A percentile compares a stretch with the other conserved stretches of the same genome.
Conservation (phyloP, 2,113 vertebrate genomes). For the Eptatretus burgeri region DNA sequence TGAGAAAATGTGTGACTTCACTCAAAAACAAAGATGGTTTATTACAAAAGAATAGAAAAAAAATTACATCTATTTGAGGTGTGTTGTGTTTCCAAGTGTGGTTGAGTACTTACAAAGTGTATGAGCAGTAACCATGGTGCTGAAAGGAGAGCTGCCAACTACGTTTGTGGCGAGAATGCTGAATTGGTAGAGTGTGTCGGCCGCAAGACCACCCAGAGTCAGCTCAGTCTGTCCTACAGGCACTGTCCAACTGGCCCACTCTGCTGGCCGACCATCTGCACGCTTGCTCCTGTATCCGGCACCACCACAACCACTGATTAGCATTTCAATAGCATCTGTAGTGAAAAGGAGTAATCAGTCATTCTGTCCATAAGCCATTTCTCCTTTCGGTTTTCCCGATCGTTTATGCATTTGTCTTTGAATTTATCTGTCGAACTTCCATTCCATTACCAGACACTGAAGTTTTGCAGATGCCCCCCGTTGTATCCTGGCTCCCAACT, state of each 20-base stretch:
- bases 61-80: no score
- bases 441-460: slow-evolving; percentile 49
- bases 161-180: slow-evolving; percentile 77
- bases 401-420: no score
- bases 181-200: slow-evolving; percentile 49
- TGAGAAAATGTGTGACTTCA: no score
- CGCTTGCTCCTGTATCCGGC: slow-evolving; percentile 27
- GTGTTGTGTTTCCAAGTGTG: no score
- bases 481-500: slow-evolving; percentile 75
- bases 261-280: slow-evolving; percentile 35
- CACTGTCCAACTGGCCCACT: slow-evolving; percentile 54
- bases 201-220: slow-evolving; percentile 40
- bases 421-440: no score
- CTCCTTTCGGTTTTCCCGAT: no score
- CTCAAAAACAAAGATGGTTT: no score
- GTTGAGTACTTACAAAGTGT: slow-evolving; percentile 31
- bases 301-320: no score
- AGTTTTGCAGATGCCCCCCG: slow-evolving; percentile 65
- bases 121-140: slow-evolving; percentile 38
- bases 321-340: no score
- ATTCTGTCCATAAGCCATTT: no score
- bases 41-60: no score
- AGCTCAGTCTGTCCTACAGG: slow-evolving; percentile 30
- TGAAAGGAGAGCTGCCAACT: slow-evolving; percentile 79
- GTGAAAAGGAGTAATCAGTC: no score